A percentile compares a stretch with the other conserved stretches of the same genome.
phyloP scores from a whole-genome alignment of 2,888 invertebrate species.

The Epiblema foenella region DNA sequence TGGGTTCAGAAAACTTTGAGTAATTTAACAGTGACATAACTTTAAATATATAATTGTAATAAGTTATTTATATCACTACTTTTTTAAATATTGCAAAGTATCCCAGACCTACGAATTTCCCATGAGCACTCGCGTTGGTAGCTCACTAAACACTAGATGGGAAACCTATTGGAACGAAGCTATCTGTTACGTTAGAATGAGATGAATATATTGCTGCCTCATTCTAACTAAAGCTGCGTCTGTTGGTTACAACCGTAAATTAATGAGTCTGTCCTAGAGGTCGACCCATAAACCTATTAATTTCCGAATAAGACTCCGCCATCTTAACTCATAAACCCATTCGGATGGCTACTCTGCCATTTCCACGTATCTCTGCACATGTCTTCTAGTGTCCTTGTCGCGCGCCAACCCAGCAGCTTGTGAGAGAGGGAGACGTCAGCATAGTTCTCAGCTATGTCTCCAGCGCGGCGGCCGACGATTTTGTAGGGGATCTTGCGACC shows the following conservation, averaged over 20 bases:
- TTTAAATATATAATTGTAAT: too few relatives aligned
- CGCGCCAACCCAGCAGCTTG: conserved; percentile 92
- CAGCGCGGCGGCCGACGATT: conserved; percentile 89
- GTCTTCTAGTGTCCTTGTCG: conserved; percentile 89
- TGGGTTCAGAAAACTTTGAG: too few relatives aligned
- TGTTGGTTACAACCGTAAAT: too few relatives aligned
- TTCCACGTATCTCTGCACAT: conserved; percentile 96
- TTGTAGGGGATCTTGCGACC: conserved; percentile 89
- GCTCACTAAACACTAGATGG: too few relatives aligned
- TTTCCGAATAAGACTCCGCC: conserved; percentile 7
- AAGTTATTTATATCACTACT: too few relatives aligned
- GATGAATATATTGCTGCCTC: not conserved
- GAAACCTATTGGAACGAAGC: not conserved
- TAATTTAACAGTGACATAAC: too few relatives aligned
- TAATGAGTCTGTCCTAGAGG: not conserved
- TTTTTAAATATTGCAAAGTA: too few relatives aligned
- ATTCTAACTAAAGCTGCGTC: too few relatives aligned
- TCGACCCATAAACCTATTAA: not conserved
- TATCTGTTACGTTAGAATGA: not conserved
- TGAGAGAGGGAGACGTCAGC: conserved; percentile 92
- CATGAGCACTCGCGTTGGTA: too few relatives aligned
- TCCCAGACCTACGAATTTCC: too few relatives aligned
- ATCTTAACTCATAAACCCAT: conserved; percentile 83
- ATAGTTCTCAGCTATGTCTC: conserved; percentile 94
- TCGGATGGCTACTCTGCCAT: conserved; percentile 94